These are phyloP conservation scores for Magallana angulata DNA, from an alignment of 1,140 invertebrate species.

Conservation along the genomic window DNA sequence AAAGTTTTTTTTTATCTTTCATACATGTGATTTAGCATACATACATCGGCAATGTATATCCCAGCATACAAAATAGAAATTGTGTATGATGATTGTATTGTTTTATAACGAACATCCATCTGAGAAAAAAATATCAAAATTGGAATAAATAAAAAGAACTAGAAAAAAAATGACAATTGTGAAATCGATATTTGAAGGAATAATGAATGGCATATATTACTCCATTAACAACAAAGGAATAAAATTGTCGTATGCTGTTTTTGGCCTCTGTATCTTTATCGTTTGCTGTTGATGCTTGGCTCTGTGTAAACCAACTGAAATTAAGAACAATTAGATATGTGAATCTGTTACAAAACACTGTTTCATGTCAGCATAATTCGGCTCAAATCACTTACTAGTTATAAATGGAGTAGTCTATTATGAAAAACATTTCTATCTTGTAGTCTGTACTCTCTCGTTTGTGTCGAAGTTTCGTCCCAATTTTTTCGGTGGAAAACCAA, in stretches of 20 bases:
- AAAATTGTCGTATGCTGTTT: background rate
- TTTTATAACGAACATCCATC: slow-evolving; percentile 1
- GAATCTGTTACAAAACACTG: too few species aligned
- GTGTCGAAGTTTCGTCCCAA: background rate
- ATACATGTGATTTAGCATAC: background rate
- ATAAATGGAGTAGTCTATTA: slow-evolving; percentile 14
- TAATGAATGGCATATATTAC: background rate
- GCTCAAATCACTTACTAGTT: background rate
- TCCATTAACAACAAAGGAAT: background rate
- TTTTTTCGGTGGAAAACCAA: too few species aligned
- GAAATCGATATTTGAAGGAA: too few species aligned
- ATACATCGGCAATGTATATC: background rate
- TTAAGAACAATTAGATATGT: too few species aligned
- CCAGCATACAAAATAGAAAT: background rate
- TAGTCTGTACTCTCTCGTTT: background rate
- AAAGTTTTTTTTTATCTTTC: too few species aligned
- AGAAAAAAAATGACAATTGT: background rate
- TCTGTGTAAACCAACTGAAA: background rate
- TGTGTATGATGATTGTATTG: background rate
- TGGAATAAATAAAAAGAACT: background rate
- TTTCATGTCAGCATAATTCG: too few species aligned
- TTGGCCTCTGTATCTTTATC: background rate
- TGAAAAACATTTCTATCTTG: background rate
- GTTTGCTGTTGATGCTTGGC: background rate
- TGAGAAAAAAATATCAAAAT: background rate